Conservation (phyloP, 2,888 invertebrate species). For the Malachius bipustulatus region DNA sequence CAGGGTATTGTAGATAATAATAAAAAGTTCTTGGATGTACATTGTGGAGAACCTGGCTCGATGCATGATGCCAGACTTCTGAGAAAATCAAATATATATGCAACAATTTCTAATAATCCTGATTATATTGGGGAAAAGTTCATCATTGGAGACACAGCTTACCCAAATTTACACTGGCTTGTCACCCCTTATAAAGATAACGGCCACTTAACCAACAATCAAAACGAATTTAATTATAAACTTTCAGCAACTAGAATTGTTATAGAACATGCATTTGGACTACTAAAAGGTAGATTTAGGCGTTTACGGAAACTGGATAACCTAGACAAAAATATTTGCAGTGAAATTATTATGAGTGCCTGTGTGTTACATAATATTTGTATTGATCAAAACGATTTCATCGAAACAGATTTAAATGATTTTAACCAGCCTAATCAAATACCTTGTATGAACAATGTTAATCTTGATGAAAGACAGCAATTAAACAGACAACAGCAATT, state of each 20-base stretch:
- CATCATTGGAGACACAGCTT: constrained; percentile 22
- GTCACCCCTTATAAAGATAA: constrained; percentile 24
- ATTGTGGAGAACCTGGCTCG: constrained; percentile 22
- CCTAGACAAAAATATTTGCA: too few relatives aligned
- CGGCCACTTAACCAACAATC: constrained; percentile 20
- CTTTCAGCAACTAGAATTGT: constrained; percentile 21
- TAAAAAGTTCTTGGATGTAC: constrained; percentile 20
- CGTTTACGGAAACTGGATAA: constrained; percentile 21
- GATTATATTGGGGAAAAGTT: constrained; percentile 10
- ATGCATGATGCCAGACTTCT: constrained; percentile 20
- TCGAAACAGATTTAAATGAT: too few relatives aligned
- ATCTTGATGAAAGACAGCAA: too few relatives aligned
- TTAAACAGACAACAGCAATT: too few relatives aligned
- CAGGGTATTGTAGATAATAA: constrained; percentile 23
- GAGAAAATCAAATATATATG: constrained; percentile 16
- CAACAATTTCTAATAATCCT: not conserved
- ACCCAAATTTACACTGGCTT: constrained; percentile 18
- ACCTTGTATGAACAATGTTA: too few relatives aligned
- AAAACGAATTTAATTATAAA: constrained; percentile 23
- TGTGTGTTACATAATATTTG: too few relatives aligned
- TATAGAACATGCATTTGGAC: constrained; percentile 24
- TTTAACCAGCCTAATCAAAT: too few relatives aligned
- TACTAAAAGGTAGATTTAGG: constrained; percentile 25
- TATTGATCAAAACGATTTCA: too few relatives aligned
- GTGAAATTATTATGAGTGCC: too few relatives aligned